phyloP scores from a whole-genome alignment of 1,140 invertebrate species.

The Eubasilissa regina region DNA sequence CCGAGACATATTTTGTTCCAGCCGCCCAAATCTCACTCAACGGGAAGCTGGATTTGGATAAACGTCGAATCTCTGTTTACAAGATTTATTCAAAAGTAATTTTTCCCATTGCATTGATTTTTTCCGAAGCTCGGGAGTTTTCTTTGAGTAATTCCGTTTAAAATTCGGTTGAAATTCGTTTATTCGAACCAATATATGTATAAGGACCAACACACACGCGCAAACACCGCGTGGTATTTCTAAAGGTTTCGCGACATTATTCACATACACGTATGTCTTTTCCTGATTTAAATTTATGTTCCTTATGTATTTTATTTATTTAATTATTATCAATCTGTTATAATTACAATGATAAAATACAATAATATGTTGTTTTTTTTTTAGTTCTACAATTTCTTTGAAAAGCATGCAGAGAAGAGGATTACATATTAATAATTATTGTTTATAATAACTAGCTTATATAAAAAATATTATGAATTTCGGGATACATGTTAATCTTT shows the following conservation, averaged over 20 bases:
- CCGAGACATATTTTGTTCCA: conserved; percentile 45
- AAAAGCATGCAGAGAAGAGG: too few species aligned
- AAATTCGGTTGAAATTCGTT: conserved; percentile 20
- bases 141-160: conserved; percentile 38
- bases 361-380: too few species aligned
- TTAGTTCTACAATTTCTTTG: too few species aligned
- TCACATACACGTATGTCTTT: neutral
- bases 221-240: neutral
- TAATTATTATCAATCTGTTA: too few species aligned
- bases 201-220: neutral
- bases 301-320: too few species aligned
- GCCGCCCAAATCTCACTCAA: conserved; percentile 20
- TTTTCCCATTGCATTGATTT: conserved; percentile 24
- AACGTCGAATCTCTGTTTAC: conserved; percentile 44
- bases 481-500: too few species aligned
- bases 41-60: conserved; percentile 30
- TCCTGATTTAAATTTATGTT: too few species aligned
- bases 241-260: neutral
- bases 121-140: conserved; percentile 32
- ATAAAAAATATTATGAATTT: too few species aligned
- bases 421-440: too few species aligned
- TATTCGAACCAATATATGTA: neutral
- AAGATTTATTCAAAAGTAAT: conserved; percentile 43
- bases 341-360: too few species aligned
- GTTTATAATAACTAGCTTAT: too few species aligned